phyloP scores from a whole-genome alignment of 2,113 vertebrate species.

The Petrocephalus microphthalmus region DNA sequence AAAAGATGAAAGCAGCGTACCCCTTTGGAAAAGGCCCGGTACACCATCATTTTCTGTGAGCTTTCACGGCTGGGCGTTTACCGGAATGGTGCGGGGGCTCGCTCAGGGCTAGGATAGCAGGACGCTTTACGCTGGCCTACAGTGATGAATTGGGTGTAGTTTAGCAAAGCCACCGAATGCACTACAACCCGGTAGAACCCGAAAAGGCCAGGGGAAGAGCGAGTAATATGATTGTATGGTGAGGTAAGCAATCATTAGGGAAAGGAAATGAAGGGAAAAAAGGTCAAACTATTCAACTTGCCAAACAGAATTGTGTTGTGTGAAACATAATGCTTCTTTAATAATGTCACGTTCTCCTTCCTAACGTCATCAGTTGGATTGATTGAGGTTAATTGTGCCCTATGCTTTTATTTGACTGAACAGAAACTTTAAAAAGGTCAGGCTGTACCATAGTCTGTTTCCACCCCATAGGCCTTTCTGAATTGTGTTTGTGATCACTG shows the following conservation, averaged over 20 bases:
- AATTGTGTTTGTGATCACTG: neutral
- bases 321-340: slow-evolving; percentile 13
- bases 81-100: neutral
- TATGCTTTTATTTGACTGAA: slow-evolving; percentile 14
- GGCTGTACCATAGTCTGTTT: neutral
- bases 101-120: neutral
- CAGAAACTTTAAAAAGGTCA: slow-evolving; percentile 6
- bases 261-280: slow-evolving; percentile 6
- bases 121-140: neutral
- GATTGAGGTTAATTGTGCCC: slow-evolving; percentile 13
- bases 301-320: slow-evolving; percentile 8
- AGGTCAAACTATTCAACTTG: slow-evolving; percentile 12
- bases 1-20: neutral
- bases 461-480: neutral
- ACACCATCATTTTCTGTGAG: neutral
- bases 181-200: neutral
- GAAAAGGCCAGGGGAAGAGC: neutral
- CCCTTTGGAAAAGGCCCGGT: neutral
- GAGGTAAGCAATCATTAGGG: slow-evolving; percentile 11
- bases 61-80: neutral
- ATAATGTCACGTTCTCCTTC: slow-evolving; percentile 10
- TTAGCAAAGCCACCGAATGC: neutral
- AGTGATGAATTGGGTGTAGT: neutral
- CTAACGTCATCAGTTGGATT: neutral
- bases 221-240: neutral